phyloP scores from a whole-genome alignment of 2,113 vertebrate species.

The Pimephales promelas region DNA sequence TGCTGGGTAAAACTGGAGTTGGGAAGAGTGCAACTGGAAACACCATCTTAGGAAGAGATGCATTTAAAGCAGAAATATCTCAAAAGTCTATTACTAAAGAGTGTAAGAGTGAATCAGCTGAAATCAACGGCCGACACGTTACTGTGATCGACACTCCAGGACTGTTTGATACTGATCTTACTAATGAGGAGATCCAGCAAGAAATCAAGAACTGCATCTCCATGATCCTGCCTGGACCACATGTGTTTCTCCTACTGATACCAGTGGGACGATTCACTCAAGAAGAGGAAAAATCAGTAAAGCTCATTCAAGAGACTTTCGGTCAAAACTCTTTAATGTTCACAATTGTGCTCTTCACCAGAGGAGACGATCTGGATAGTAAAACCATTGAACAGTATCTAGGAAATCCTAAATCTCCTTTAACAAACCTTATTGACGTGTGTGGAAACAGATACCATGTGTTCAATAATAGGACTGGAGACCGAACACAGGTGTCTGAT shows the following conservation, averaged over 20 bases:
- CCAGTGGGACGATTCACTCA: background rate
- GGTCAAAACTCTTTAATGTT: background rate
- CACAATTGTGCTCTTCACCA: background rate
- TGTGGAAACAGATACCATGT: too few species aligned
- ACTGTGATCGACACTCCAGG: slow-evolving; percentile 34
- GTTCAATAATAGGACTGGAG: too few species aligned
- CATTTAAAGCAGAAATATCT: background rate
- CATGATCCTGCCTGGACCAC: slow-evolving; percentile 12
- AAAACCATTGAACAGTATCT: background rate
- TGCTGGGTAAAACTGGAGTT: background rate
- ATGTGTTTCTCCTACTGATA: background rate
- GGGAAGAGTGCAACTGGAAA: slow-evolving; percentile 12
- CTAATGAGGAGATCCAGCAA: background rate
- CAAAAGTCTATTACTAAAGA: background rate
- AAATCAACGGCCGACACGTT: background rate
- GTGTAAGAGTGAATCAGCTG: background rate
- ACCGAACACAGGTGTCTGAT: too few species aligned
- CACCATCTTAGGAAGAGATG: background rate
- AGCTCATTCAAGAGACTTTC: background rate
- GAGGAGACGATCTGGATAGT: background rate
- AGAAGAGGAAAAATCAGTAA: background rate
- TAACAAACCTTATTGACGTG: accelerated
- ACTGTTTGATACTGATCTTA: background rate
- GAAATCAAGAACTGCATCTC: background rate
- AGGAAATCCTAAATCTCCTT: background rate